Base-by-base conservation (phyloP, 2,888 invertebrate species). In the Boloria selene region DNA sequence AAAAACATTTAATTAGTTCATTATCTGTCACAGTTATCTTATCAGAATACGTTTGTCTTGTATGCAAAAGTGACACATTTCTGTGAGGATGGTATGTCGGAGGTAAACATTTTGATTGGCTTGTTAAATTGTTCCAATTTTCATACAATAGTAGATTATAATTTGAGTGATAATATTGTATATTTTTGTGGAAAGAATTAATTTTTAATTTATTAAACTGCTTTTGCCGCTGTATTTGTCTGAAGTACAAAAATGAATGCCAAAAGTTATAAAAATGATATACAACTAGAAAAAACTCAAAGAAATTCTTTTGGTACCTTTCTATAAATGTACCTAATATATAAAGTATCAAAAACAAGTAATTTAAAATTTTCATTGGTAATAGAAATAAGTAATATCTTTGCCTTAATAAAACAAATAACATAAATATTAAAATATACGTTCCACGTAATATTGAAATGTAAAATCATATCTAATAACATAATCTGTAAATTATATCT, bases 11-110 rank as follows among this genome's bases (percentile, higher is more conserved):
- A 73, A 74, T 73, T 72, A 67, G 71, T 59, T 61, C 55, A 66
- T 68, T 70, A 72, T 72, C 65, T 73, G 71, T 69, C 72, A 64
- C 42, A 26, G 67, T 72, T 72, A 74, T 74, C 75, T 75, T 74
- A 74, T 74, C 74, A 72, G 59, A 64, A 64, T 71, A 61, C 68
- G 62, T 68, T 72, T 73, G 70, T 72, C 68, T 67, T 61, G 65
- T 62, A 71, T 72, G 72, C 69, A 74, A 74, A 73, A 73, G 70
- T 68, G 67, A 69, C 67, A 70, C 69, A 67, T 64, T 69, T 71
- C 65, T 68, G 64, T 62, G 65, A 71, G 68, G 68, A 42, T 38
- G 64, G 71, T 67, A 69, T 71, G 65, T 59, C 54, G 60, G 17
- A 44, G 56, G 67, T 42, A 71, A 71, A 71, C 59, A 71, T 69